A percentile compares a stretch with the other conserved stretches of the same genome.
Evolutionary conservation across 2,888 invertebrate genomes (phyloP).

Genomic region (Nomada ruficornis): DNA sequence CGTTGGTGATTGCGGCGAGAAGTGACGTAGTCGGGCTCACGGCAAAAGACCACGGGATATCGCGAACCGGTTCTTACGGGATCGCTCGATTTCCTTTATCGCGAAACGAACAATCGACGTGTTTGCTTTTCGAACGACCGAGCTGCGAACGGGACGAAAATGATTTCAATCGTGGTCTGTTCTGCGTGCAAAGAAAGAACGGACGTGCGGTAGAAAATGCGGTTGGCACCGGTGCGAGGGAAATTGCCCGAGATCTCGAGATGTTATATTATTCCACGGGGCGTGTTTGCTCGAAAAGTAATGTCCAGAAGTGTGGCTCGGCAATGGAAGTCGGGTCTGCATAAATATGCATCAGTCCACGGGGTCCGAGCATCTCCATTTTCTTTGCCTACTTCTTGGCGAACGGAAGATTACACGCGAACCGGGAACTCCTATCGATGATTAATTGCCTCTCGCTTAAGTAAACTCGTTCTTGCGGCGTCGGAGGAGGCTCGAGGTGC

Average conservation of each 20-base stretch:
- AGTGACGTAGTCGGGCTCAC: constrained; percentile 27
- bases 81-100: constrained; percentile 53
- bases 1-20: constrained; percentile 29
- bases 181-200: neutral
- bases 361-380: neutral
- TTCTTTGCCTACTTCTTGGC: neutral
- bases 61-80: constrained; percentile 56
- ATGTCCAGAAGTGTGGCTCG: neutral
- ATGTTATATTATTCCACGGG: constrained; percentile 9
- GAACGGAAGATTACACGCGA: constrained; percentile 11
- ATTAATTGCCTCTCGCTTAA: constrained; percentile 30
- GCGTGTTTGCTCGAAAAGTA: constrained; percentile 3
- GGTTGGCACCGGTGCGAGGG: neutral
- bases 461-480: constrained; percentile 17
- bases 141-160: constrained; percentile 1
- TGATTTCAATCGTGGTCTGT: constrained; percentile 25
- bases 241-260: constrained; percentile 4
- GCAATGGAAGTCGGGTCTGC: neutral
- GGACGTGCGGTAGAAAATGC: constrained; percentile 22
- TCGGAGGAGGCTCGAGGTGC: neutral
- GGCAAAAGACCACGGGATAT: constrained; percentile 21
- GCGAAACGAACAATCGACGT: constrained; percentile 25
- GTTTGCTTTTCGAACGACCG: constrained; percentile 28
- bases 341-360: constrained; percentile 2
- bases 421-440: constrained; percentile 22